These are phyloP conservation scores for Lepidostoma basale DNA, from an alignment of 1,140 invertebrate species.

Conservation along the genomic window DNA sequence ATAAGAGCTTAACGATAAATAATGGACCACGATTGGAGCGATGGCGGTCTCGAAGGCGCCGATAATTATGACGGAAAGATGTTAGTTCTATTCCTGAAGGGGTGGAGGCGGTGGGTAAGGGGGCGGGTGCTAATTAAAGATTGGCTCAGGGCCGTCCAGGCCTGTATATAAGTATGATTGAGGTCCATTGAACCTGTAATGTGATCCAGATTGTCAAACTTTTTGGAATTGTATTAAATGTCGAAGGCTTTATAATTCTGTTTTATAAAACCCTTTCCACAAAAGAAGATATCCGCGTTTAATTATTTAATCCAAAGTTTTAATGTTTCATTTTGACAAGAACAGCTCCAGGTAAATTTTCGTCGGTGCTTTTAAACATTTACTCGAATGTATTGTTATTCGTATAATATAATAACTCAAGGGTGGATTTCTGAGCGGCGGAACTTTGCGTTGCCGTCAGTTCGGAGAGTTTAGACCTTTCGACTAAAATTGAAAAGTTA, in stretches of 20 bases:
- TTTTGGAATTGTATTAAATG: constrained; percentile 14
- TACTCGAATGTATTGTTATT: too few relatives aligned
- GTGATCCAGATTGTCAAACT: constrained; percentile 22
- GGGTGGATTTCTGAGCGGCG: too few relatives aligned
- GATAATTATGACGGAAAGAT: constrained; percentile 25
- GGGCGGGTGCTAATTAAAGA: constrained; percentile 14
- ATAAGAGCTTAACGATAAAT: constrained; percentile 18
- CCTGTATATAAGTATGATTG: constrained; percentile 13
- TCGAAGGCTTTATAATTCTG: constrained; percentile 11
- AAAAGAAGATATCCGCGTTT: neutral
- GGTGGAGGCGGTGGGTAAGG: neutral
- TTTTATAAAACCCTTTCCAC: constrained; percentile 12
- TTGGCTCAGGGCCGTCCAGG: constrained; percentile 12
- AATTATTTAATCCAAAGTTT: constrained; percentile 17
- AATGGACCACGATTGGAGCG: constrained; percentile 2
- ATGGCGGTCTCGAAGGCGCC: constrained; percentile 19
- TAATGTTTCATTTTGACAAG: constrained; percentile 2
- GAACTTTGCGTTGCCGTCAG: too few relatives aligned
- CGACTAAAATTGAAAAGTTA: too few relatives aligned
- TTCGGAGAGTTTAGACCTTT: too few relatives aligned
- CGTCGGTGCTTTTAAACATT: too few relatives aligned
- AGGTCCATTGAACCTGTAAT: constrained; percentile 23
- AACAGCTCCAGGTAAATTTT: too few relatives aligned
- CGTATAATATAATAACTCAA: too few relatives aligned
- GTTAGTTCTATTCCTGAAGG: neutral